Evolutionary conservation across 2,113 vertebrate species (phyloP).

Genomic region (Smithornis capensis): DNA sequence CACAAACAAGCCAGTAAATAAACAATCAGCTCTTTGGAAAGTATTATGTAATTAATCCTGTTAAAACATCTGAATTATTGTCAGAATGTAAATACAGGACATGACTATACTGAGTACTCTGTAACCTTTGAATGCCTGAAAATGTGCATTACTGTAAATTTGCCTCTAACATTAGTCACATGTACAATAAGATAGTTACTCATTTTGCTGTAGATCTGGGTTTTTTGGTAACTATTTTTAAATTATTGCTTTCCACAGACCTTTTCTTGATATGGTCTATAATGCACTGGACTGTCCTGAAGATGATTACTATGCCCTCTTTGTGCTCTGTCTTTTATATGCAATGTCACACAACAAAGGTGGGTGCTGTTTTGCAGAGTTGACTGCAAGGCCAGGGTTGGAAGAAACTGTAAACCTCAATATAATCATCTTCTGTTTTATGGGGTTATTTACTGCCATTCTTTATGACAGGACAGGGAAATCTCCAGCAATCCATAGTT

Average conservation of each 20-base stretch:
- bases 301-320: constrained; percentile 94
- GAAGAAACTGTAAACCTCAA: not conserved
- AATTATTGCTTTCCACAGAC: constrained; percentile 70
- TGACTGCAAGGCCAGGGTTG: not conserved
- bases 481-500: not conserved
- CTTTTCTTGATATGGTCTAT: constrained; percentile 96
- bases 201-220: not conserved
- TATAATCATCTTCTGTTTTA: not conserved
- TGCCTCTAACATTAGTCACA: not conserved
- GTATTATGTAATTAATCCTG: not conserved
- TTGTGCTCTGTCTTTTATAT: constrained; percentile 95
- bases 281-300: constrained; percentile 87
- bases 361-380: constrained; percentile 22
- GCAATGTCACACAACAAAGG: constrained; percentile 97
- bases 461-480: not conserved
- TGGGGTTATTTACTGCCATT: not conserved
- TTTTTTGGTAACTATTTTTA: not conserved
- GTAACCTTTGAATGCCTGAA: not conserved
- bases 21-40: not conserved
- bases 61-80: not conserved
- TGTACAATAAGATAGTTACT: not conserved
- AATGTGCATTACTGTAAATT: not conserved
- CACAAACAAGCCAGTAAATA: not conserved
- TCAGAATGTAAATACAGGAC: not conserved
- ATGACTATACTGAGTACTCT: not conserved